Base-by-base conservation (phyloP, 2,888 invertebrate species). In the Apocheima hispidaria region DNA sequence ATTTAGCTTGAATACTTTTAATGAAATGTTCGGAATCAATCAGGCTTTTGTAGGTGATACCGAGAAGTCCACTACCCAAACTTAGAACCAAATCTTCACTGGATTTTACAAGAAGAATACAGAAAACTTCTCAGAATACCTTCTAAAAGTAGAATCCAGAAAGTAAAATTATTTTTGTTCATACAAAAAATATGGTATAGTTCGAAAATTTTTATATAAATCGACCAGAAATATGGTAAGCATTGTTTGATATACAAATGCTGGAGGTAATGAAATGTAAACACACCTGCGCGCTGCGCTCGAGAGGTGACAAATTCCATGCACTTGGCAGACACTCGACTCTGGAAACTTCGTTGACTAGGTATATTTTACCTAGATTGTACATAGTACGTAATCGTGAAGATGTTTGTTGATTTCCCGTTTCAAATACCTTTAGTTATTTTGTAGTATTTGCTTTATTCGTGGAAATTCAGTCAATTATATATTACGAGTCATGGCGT, bases 231-330 rank as follows among this genome's bases (percentile, higher is more conserved):
- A 26, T 43, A 43, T 6, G 14, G 48, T 48, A 21, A 51, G n/a
- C 1, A 35, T 30, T 44, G 48, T 61, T 63, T 40, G 51, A 40
- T 51, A 46, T 18, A 48, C 48, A 46, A 53, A 26, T 18, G 6
- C 14, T 46, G 7, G 41, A 30, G 71, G 69, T 85, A 84, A 87
- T 85, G 79, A 78, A 86, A 87, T 69, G 76, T 76, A 82, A 86
- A 84, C 82, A 83, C 84, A 86, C 81, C 81, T 83, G 80, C 60
- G 74, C 63, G 12, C 20, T 50, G 10, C 36, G 20, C 26, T 28
- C 23, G 18, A 23, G 56, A 44, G 43, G 43, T 36, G 57, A 44
- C 36, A 50, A 43, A 28, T 14, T 44, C 20, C 9, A 26, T 21
- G 35, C 43, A 50, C 23, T 33, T 41, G 21, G 10, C 4, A 14